A percentile compares a stretch with the other conserved stretches of the same genome.
These are phyloP conservation scores for Steinernema khuongi DNA, from an alignment of 1,140 invertebrate species.

Conservation along the genomic window DNA sequence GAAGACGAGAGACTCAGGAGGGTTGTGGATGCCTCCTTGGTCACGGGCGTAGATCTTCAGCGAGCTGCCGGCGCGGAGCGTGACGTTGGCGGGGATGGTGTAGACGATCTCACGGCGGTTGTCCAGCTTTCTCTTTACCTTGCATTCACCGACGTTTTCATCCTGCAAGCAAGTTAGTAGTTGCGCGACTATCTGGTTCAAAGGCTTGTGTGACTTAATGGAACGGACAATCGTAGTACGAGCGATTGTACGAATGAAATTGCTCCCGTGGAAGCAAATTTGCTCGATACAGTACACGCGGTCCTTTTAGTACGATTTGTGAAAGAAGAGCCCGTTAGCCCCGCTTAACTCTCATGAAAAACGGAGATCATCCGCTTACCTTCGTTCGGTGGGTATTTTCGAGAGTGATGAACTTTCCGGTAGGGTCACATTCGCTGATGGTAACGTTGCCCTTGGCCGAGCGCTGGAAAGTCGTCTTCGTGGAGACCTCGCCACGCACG, in stretches of 20 bases:
- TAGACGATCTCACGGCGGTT: slow-evolving; percentile 58
- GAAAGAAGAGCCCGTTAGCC: no score
- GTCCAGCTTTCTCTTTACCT: slow-evolving; percentile 54
- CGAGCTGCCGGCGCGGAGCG: slow-evolving; percentile 45
- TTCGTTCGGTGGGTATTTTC: slow-evolving; percentile 61
- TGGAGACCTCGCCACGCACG: slow-evolving; percentile 62
- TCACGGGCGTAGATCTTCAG: slow-evolving; percentile 55
- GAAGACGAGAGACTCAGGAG: slow-evolving; percentile 55
- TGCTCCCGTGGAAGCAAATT: no score
- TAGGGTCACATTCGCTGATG: slow-evolving; percentile 62
- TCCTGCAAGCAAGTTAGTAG: slow-evolving; percentile 47
- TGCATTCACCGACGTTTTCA: slow-evolving; percentile 57
- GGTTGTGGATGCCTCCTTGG: slow-evolving; percentile 53
- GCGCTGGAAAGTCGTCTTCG: slow-evolving; percentile 63
- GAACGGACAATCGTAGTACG: no score
- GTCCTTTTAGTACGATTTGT: no score
- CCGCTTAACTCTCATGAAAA: no score
- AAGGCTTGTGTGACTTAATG: no score
- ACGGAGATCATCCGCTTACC: slow-evolving; percentile 38
- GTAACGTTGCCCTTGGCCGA: slow-evolving; percentile 58
- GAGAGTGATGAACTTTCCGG: slow-evolving; percentile 63
- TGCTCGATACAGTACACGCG: no score
- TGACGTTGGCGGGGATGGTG: slow-evolving; percentile 52
- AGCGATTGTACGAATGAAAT: no score
- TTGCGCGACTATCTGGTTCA: no score